Percentiles rank a stretch among this genome's conserved stretches.
Evolutionary conservation across 2,113 vertebrate species (phyloP).

Genomic region (Chloebia gouldiae): DNA sequence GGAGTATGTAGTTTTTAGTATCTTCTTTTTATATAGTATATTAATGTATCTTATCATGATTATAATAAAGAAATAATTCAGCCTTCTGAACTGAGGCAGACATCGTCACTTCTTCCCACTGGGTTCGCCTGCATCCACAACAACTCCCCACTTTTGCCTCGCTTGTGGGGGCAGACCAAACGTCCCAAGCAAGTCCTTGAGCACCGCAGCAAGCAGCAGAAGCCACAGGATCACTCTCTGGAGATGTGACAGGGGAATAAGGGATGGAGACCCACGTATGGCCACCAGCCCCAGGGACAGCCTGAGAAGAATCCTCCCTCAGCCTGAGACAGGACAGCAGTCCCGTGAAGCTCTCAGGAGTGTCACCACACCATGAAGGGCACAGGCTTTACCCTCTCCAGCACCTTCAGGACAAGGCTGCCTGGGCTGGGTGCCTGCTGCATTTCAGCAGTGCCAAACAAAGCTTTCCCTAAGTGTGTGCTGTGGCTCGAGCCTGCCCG

Average conservation of each 20-base stretch:
- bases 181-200: rapidly evolving
- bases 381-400: rapidly evolving
- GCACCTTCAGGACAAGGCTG: background rate
- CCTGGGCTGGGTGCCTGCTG: background rate
- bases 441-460: rapidly evolving
- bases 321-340: rapidly evolving
- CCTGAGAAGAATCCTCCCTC: background rate
- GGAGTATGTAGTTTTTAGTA: too few relatives aligned
- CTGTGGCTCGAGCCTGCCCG: background rate
- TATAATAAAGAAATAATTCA: too few relatives aligned
- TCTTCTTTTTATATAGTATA: too few relatives aligned
- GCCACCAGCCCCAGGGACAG: background rate
- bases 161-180: rapidly evolving
- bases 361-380: background rate
- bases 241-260: background rate
- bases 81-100: too few relatives aligned
- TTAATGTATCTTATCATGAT: too few relatives aligned
- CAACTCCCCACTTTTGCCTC: rapidly evolving
- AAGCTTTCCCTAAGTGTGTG: background rate
- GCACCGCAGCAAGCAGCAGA: rapidly evolving
- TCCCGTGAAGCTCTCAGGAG: background rate
- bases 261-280: rapidly evolving
- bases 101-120: too few relatives aligned
- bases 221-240: rapidly evolving
- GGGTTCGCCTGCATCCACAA: too few relatives aligned